Percentiles rank a stretch among this genome's conserved stretches.
These are phyloP conservation scores for cattle (Bos taurus) DNA, from an alignment of 2,113 vertebrate species.

Conservation along the genomic window ARS-UCD2.0 NC_037337.1:51325501-51326000, in stretches of 20 bases:
- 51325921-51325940: background rate
- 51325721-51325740: background rate
- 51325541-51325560: background rate
- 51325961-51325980: slow-evolving; percentile 8
- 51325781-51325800: background rate
- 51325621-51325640: background rate
- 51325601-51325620: background rate
- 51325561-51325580: background rate
- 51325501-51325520: background rate
- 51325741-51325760: background rate
- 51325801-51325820: background rate
- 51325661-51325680: background rate
- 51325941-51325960: background rate
- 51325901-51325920: background rate
- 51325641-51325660: no score
- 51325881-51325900: background rate
- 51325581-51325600: background rate
- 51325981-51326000: background rate
- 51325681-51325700: background rate
- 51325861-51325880: background rate
- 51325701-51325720: background rate
- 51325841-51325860: background rate
- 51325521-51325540: no score
- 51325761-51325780: background rate
- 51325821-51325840: background rate